Evolutionary conservation across 2,888 invertebrate genomes (phyloP).

Genomic region (Perizoma affinitatum): DNA sequence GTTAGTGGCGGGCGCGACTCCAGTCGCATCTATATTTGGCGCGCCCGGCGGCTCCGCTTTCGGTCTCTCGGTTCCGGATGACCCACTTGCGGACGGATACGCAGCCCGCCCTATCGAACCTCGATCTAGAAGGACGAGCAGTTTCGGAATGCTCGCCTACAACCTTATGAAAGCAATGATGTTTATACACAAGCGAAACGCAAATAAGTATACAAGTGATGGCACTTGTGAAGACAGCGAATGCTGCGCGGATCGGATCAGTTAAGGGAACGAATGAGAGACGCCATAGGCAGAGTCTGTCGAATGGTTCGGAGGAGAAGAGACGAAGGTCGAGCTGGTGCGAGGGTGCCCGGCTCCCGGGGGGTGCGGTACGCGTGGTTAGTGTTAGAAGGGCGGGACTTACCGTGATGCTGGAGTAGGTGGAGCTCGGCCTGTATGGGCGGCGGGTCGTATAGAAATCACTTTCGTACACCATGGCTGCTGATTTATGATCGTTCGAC

Average conservation of each 20-base stretch:
- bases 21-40: slow-evolving; percentile 85
- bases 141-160: slow-evolving; percentile 37
- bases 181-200: slow-evolving; percentile 66
- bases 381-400: slow-evolving; percentile 62
- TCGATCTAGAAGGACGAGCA: slow-evolving; percentile 36
- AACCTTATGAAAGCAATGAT: slow-evolving; percentile 68
- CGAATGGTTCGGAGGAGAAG: slow-evolving; percentile 51
- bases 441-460: slow-evolving; percentile 96
- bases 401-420: slow-evolving; percentile 90
- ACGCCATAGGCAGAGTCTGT: slow-evolving; percentile 35
- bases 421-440: slow-evolving; percentile 90
- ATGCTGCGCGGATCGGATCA: slow-evolving; percentile 39
- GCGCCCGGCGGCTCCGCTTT: slow-evolving; percentile 78
- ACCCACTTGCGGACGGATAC: slow-evolving; percentile 72
- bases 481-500: slow-evolving; percentile 71
- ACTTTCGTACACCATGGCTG: slow-evolving; percentile 95
- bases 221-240: slow-evolving; percentile 53
- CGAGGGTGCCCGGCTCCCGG: slow-evolving; percentile 80
- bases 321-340: slow-evolving; percentile 73
- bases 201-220: slow-evolving; percentile 43
- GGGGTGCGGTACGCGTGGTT: slow-evolving; percentile 68
- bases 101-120: slow-evolving; percentile 46
- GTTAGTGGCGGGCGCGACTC: slow-evolving; percentile 78
- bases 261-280: slow-evolving; percentile 39
- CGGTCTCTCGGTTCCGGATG: slow-evolving; percentile 68